Evolutionary conservation across 2,113 vertebrate genomes (phyloP).

Genomic region (Peromyscus leucopus): DNA sequence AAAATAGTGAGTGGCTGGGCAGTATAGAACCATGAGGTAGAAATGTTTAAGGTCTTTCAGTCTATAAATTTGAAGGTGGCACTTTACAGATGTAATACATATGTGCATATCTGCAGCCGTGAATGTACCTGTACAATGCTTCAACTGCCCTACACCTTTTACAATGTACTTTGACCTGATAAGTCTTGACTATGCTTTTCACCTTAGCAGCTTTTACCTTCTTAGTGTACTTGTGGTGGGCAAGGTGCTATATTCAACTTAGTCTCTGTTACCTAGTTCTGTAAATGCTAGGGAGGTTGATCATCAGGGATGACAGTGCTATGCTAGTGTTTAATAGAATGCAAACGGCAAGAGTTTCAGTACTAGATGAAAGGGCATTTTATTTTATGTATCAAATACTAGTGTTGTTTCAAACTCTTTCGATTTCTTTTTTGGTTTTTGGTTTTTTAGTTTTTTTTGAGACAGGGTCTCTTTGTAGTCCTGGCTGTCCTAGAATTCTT

Average conservation of each 20-base stretch:
- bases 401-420: slow-evolving; percentile 7
- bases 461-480: background rate
- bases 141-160: background rate
- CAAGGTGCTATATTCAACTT: background rate
- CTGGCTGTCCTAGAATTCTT: background rate
- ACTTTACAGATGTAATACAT: background rate
- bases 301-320: background rate
- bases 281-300: background rate
- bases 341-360: slow-evolving; percentile 36
- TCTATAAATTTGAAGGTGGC: background rate
- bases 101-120: background rate
- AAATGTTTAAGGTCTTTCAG: slow-evolving; percentile 5
- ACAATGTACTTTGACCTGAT: background rate
- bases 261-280: slow-evolving; percentile 28
- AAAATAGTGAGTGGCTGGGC: slow-evolving; percentile 32
- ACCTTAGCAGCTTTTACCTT: background rate
- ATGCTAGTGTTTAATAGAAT: background rate
- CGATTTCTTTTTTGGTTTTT: background rate
- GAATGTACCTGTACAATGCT: background rate
- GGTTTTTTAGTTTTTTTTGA: background rate
- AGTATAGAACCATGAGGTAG: background rate
- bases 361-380: slow-evolving; percentile 14
- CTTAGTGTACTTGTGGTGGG: background rate
- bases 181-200: background rate
- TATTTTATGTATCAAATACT: background rate